Base-by-base conservation (phyloP, 2,797 vertebrate species). In the Hypotaenidia okinawae region DNA sequence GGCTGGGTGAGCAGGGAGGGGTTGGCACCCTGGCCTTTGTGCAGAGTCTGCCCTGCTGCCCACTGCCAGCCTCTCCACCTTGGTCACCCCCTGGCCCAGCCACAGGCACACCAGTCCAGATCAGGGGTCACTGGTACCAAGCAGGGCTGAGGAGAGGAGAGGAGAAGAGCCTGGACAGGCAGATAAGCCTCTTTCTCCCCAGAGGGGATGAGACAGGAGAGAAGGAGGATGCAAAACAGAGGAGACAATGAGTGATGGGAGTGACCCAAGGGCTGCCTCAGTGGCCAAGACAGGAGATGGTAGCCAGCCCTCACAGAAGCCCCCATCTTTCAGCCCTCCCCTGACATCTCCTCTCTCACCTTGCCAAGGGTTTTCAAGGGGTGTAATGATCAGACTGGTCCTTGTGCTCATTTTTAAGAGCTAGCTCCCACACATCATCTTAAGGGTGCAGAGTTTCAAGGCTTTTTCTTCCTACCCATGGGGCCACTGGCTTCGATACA, bases 241-340 rank as follows among this genome's bases (percentile, higher is more conserved):
- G 21, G 45, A 33, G 76, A 23, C 21, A 69, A 66, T 39, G 22
- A 69, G 63, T 69, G 57, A 33, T 32, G 13, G 23, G 23, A 41
- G 27, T 23, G 45, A 52, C 3, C 12, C 32, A 33, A 61, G 68
- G 37, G 49, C 62, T 52, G 30, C 27, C 54, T n/a, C 33, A 37
- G 37, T 73, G 39, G 43, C 21, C 39, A 73, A 9, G 19, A 12
- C 3, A 3, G 17, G 32, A 85, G 61, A 51, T 13, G 33, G 30
- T 18, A 73, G 21, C 11, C 22, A 82, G 19, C 4, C 11, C 30
- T 19, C 30, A 23, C 0, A 0, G 30, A 11, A 89, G 0, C 13
- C 8, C 17, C 2, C 22, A 12, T 39, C 41, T 68, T 58, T 77
- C 76, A 68, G 0, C 30, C 10, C 18, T 81, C 41, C 16, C 18